Evolutionary conservation across 2,888 invertebrate species (phyloP).

Genomic region (Diarsia mendica): DNA sequence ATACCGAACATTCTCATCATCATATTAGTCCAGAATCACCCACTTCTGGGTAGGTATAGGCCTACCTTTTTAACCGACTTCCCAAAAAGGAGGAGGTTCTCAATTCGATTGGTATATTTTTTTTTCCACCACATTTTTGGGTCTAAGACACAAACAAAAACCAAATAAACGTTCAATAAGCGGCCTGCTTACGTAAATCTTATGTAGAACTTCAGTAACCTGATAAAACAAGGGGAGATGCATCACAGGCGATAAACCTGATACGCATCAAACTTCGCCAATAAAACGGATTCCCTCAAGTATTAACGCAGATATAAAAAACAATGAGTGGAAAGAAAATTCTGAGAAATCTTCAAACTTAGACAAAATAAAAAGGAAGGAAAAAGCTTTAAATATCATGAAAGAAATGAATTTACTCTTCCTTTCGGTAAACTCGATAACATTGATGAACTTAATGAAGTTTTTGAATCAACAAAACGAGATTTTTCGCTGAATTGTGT

Average conservation of each 20-base stretch:
- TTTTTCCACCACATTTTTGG: background rate
- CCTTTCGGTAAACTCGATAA: conserved; percentile 14
- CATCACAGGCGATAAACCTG: conserved; percentile 37
- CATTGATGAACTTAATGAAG: conserved; percentile 29
- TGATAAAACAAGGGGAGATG: conserved; percentile 41
- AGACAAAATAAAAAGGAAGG: conserved; percentile 11
- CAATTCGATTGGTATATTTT: too few relatives aligned
- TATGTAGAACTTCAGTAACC: conserved; percentile 8
- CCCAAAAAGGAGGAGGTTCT: too few relatives aligned
- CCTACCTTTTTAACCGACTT: too few relatives aligned
- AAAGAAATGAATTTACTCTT: conserved; percentile 28
- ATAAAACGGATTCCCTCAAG: conserved; percentile 49
- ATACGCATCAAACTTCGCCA: conserved; percentile 47
- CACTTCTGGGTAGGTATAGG: too few relatives aligned
- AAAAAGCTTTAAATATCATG: conserved; percentile 33
- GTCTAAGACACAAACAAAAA: background rate
- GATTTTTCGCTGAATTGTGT: conserved; percentile 5
- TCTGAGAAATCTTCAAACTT: conserved; percentile 15
- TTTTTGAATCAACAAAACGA: conserved; percentile 22
- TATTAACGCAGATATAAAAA: conserved; percentile 47
- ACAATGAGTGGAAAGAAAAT: conserved; percentile 33
- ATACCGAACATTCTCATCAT: too few relatives aligned
- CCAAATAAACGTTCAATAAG: background rate
- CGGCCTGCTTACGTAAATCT: background rate
- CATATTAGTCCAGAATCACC: too few relatives aligned